Percentiles rank a stretch among this genome's conserved stretches.
Evolutionary conservation across 2,113 vertebrate species (phyloP).

Genomic region (Raja brachyura): DNA sequence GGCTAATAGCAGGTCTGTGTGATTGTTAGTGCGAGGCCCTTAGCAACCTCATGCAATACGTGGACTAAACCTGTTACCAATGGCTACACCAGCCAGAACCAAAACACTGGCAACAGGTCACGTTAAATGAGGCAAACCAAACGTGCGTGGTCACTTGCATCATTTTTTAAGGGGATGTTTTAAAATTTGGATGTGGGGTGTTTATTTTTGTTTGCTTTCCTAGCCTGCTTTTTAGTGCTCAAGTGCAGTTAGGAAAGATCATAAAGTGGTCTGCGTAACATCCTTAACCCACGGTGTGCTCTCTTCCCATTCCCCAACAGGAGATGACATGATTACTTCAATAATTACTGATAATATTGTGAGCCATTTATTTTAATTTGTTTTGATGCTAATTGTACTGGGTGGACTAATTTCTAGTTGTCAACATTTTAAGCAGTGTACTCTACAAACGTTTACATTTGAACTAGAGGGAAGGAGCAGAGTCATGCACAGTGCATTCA

Average conservation of each 20-base stretch:
- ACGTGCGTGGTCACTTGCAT: neutral
- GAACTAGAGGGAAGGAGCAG: neutral
- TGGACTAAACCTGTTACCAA: conserved; percentile 4
- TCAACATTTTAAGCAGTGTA: neutral
- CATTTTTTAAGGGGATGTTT: neutral
- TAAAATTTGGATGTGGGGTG: neutral
- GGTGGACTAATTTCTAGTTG: neutral
- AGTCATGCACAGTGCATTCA: too few relatives aligned
- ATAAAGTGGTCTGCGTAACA: neutral
- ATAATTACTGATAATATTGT: neutral
- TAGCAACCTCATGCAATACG: neutral
- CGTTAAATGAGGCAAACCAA: neutral
- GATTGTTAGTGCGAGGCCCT: neutral
- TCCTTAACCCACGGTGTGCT: neutral
- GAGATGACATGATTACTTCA: neutral
- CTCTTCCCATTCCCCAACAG: neutral
- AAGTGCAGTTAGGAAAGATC: neutral
- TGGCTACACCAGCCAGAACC: neutral
- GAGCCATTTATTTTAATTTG: neutral
- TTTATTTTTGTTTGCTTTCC: neutral
- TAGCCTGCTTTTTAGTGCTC: neutral
- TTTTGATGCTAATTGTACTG: neutral
- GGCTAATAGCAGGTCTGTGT: neutral
- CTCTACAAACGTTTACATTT: neutral
- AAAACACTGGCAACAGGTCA: neutral